phyloP scores from a whole-genome alignment of 1,140 invertebrate genomes.

The Lepidurus couesii region DNA sequence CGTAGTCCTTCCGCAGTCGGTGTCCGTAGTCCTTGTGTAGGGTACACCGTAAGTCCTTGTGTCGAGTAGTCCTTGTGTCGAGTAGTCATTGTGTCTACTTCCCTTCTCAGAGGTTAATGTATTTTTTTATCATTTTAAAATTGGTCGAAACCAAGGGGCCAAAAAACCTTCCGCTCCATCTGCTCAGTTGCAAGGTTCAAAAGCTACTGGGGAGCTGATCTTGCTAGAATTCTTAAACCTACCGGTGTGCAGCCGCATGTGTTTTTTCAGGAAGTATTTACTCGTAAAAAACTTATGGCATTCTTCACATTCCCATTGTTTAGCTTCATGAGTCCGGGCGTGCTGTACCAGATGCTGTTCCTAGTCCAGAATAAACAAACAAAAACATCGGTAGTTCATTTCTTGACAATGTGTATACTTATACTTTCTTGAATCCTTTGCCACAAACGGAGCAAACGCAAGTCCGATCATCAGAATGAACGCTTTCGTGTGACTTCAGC shows the following conservation, averaged over 20 bases:
- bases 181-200: no score
- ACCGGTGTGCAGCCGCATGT: constrained; percentile 69
- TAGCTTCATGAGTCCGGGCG: constrained; percentile 53
- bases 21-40: no score
- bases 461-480: constrained; percentile 21
- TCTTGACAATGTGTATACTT: constrained; percentile 24
- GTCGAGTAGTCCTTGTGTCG: no score
- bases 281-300: constrained; percentile 79
- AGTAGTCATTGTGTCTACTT: no score
- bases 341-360: constrained; percentile 53
- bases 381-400: background rate
- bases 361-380: constrained; percentile 40
- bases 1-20: no score
- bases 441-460: constrained; percentile 44
- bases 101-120: no score
- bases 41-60: no score
- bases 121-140: no score
- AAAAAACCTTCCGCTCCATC: no score
- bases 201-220: no score
- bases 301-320: constrained; percentile 74
- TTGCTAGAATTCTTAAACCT: constrained; percentile 25
- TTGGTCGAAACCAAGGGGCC: no score
- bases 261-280: constrained; percentile 84
- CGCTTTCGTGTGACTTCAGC: constrained; percentile 31
- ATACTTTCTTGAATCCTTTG: constrained; percentile 53